Evolutionary conservation across 2,888 invertebrate genomes (phyloP).

Genomic region (Odontothrips loti): DNA sequence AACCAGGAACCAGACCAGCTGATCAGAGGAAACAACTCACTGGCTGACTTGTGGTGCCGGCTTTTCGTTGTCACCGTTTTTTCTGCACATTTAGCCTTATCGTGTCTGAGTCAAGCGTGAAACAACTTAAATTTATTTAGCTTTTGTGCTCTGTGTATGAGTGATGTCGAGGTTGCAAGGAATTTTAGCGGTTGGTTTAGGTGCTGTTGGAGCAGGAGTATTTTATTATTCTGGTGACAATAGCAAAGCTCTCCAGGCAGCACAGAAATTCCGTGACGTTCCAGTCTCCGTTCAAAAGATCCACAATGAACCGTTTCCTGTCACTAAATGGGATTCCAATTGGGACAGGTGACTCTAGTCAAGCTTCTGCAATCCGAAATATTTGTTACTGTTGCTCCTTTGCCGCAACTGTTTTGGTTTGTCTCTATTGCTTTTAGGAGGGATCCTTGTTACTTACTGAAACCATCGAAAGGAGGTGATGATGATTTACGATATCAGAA

Average conservation of each 20-base stretch:
- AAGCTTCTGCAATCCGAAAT: conserved; percentile 28
- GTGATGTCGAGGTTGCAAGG: neutral
- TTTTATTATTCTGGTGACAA: neutral
- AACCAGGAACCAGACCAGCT: too few relatives aligned
- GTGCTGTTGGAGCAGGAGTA: neutral
- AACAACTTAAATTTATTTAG: too few relatives aligned
- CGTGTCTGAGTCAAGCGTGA: too few relatives aligned
- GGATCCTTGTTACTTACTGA: conserved; percentile 66
- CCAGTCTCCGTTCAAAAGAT: neutral
- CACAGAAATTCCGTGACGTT: neutral
- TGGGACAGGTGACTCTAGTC: conserved; percentile 67
- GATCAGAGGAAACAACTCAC: too few relatives aligned
- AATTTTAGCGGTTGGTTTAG: neutral
- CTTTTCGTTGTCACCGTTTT: too few relatives aligned
- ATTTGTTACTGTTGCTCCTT: neutral
- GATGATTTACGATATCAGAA: conserved; percentile 57
- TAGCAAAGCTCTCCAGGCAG: neutral
- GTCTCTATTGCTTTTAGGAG: conserved; percentile 53
- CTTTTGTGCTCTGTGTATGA: neutral
- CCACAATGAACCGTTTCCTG: conserved; percentile 60
- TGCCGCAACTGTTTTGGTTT: neutral
- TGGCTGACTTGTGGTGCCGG: too few relatives aligned
- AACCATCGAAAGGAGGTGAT: conserved; percentile 50
- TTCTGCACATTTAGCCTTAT: too few relatives aligned
- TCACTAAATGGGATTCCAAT: conserved; percentile 75